Evolutionary conservation across 2,888 invertebrate genomes (phyloP), one percentile per base, ranked within the genome.

Genomic region (Lydus trimaculatus): DNA sequence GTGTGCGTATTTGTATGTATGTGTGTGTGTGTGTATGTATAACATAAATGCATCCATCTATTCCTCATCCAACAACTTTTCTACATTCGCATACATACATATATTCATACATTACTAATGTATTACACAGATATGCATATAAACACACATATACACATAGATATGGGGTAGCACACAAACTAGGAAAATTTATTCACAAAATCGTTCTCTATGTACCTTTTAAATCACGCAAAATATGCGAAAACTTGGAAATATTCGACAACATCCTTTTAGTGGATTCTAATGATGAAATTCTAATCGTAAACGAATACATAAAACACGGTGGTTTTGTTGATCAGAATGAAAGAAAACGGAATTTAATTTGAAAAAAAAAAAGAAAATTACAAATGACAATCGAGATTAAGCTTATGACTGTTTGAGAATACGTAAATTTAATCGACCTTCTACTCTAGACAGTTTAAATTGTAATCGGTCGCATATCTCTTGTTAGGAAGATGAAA

Each of bases 11-110:
- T 9, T 11, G 8, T 11, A 33, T 39, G 13, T 13, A 11, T 11
- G 8, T 33, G 33, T 9, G 8, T 33, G 2, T 33, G 33, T 33
- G 33, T 11, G 8, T 11, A 33, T 39, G 13, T 13, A 2, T 20
- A 20, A 52, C 23, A 3, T 17, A 56, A 64, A 39, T 48, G 56
- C 56, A 56, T 28, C 56, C n/a, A 56, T 56, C 52, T 25, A 71
- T 65, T 67, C n/a, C 61, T 64, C 66, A 64, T 66, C 64, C 66
- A 63, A 70, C 70, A 71, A 71, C 67, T 52, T 52, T 65, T 67
- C 71, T 65, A 67, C 67, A 67, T 71, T 65, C 71, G 65, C 71
- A 67, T 71, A 71, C 70, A 67, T 70, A 70, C 71, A 70, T 70
- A 71, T 68, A 71, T 71, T 71, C 71, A 71, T 67, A 61, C 63